Base-by-base conservation (phyloP, 2,797 vertebrate species). In the Mormyrus hasselquistii region DNA sequence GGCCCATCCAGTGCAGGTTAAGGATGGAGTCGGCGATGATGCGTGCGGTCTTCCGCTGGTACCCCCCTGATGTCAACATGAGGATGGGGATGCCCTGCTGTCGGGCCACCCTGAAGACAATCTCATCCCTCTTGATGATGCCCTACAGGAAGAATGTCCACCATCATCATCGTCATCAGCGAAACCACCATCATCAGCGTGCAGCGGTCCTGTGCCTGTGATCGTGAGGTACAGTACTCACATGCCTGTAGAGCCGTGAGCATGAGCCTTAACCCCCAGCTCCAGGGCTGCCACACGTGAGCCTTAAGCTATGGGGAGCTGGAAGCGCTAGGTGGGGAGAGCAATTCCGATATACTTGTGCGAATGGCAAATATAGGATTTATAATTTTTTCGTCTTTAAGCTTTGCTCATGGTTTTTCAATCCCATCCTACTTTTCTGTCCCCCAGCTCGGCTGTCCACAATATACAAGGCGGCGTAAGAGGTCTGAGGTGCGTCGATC, bases 11-110 rank as follows among this genome's bases (percentile, higher is more conserved):
- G 34, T 95, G 95, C 91, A 99, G 89, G 91, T 99, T 99, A 38
- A 99, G 95, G 92, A 99, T 98, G 92, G 98, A 99, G 95, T 99
- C 98, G 0, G 98, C 98, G 10, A 99, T 99, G 92, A 99, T 97
- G 9, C 97, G 96, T 0, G 98, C 98, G 0, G 98, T 99, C 90
- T 96, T 96, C 94, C 97, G 99, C 95, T 98, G 98, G 94, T 99
- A 99, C 1, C 98, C 98, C 0, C 98, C 98, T 0, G 98, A 99
- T 0, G 98, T 99, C 91, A 99, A 96, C 98, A 99, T 99, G 79
- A 99, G 96, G 90, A 99, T 96, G 2, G 98, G 98, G 57, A 99
- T 93, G 0, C 94, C 93, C 1, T 92, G 95, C 4, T 92, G 92
- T 2, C 95, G 93, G 0, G 97, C 98, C 0, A 96, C 94, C 65